Base-by-base conservation (phyloP, 2,888 invertebrate genomes). In the Tanytarsus gracilentus region DNA sequence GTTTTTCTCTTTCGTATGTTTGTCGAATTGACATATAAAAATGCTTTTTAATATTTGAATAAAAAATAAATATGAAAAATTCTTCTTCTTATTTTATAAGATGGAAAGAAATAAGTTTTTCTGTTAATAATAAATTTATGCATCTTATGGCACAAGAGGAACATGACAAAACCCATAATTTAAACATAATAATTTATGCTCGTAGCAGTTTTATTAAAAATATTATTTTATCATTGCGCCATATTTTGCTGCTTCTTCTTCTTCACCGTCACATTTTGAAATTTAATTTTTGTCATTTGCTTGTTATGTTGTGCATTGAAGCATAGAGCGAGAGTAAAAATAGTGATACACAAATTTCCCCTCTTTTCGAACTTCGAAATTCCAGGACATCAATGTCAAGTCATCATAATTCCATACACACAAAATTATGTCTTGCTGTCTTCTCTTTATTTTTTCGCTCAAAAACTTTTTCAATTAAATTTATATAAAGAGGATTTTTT, bases 391-490 rank as follows among this genome's bases (percentile, higher is more conserved):
- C 39, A 4, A 7, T 56, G 21, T 44, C n/a, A n/a, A n/a, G n/a
- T 51, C 29, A 11, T 51, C 51, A 51, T 51, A 39, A 18, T 25
- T 55, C 23, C 39, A 55, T 6, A 14, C 21, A 21, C 9, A 21
- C 11, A 39, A 39, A 16, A 18, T 27, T 36, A 21, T 29, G 33
- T 8, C 2, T 51, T 51, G 14, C 16, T 26, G 14, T 14, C 36
- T 52, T 36, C n/a, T 36, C 23, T 36, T 36, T n/a, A n/a, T n/a
- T n/a, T n/a, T n/a, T n/a, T n/a, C n/a, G n/a, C n/a, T n/a, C n/a
- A 29, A 44, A 44, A 58, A 58, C 40, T 58, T 58, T 58, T 58
- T 58, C 58, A 48, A 58, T 58, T 58, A 58, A 58, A 58, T 48
- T 58, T 58, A 58, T 44, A 44, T 58, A 48, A 58, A 55, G 40